Base-by-base conservation (phyloP, 2,888 invertebrate genomes). In the Byasa hedistus region DNA sequence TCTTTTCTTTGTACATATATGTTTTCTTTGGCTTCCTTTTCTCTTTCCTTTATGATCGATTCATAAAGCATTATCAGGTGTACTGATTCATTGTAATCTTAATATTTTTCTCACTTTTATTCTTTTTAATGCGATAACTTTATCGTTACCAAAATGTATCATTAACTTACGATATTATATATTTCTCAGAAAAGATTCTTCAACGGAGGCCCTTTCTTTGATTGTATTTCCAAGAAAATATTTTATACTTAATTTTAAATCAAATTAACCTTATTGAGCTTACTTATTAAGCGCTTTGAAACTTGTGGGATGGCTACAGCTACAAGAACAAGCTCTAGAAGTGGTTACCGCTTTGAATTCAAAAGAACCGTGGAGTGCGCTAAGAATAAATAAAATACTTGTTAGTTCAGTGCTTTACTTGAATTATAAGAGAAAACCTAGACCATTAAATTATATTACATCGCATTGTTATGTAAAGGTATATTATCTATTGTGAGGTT, bases 341-440 rank as follows among this genome's bases (percentile, higher is more conserved):
- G 66, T 62, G 61, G 54, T 44, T 22, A 57, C 61, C 32, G 54
- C 24, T 57, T 44, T 62, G 66, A 66, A 66, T 58, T 61, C 54
- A 59, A 61, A 66, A 58, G 66, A 57, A 66, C 52, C 52, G 61
- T 52, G 36, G 44, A 66, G 66, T 61, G 57, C 65, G 39, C 36
- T 57, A 57, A 39, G 66, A 66, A 66, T 66, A 66, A 61, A 66
- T 61, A 61, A 66, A 66, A 61, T 27, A 66, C 61, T 66, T 60
- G 65, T 65, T 60, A 61, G 57, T 57, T 61, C 57, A 21, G 51
- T 59, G 22, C 64, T 59, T 60, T 51, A 61, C 64, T 57, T 57
- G 57, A 57, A 61, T 51, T 52, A 65, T 52, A 51, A 36, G 8
- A 66, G 44, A 44, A 54, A 61, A 61, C 27, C 51, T 57, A 61